phyloP scores from a whole-genome alignment of 2,797 vertebrate species.

The Sebastes minor region DNA sequence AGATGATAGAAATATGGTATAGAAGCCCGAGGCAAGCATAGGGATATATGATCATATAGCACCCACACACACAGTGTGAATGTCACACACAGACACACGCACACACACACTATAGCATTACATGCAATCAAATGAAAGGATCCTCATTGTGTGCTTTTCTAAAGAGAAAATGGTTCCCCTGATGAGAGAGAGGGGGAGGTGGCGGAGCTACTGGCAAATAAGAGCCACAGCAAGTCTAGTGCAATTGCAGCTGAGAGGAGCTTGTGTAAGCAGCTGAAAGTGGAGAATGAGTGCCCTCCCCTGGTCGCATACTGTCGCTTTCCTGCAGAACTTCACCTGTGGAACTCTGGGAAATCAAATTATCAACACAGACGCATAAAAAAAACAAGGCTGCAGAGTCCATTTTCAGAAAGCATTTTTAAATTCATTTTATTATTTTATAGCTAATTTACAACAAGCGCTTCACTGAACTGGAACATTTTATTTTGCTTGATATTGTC shows the following conservation, averaged over 20 bases:
- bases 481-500: constrained; percentile 84
- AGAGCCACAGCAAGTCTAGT: constrained; percentile 28
- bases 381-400: constrained; percentile 55
- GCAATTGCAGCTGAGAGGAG: constrained; percentile 40
- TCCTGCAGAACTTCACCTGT: constrained; percentile 12
- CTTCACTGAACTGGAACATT: constrained; percentile 89
- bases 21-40: not conserved
- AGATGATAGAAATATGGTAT: not conserved
- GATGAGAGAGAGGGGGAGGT: constrained; percentile 35
- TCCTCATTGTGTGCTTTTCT: constrained; percentile 52
- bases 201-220: constrained; percentile 11
- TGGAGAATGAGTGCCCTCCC: constrained; percentile 60
- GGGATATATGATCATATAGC: not conserved
- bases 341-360: constrained; percentile 1
- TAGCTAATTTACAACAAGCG: constrained; percentile 91
- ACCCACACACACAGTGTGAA: not conserved
- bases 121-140: constrained; percentile 7
- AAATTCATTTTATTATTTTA: constrained; percentile 87
- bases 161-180: constrained; percentile 63
- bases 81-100: not conserved
- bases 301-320: constrained; percentile 28
- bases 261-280: constrained; percentile 41
- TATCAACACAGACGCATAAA: constrained; percentile 9
- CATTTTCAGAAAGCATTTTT: constrained; percentile 81
- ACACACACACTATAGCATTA: constrained; percentile 5